Evolutionary conservation across 1,140 invertebrate genomes (phyloP).

Genomic region (Nephila pilipes): DNA sequence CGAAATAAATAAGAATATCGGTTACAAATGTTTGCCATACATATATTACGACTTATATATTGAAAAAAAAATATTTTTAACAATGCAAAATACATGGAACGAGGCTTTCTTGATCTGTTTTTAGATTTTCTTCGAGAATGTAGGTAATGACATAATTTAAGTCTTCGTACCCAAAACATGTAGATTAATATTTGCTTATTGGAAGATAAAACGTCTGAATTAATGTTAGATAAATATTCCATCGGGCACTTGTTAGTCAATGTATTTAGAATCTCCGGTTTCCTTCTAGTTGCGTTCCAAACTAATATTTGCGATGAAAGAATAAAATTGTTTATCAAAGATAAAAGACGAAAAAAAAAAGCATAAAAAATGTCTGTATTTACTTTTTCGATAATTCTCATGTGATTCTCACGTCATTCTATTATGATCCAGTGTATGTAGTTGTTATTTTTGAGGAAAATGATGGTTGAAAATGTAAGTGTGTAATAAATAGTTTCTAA

Average conservation of each 20-base stretch:
- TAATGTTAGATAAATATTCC: neutral
- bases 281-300: neutral
- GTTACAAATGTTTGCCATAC: too few relatives aligned
- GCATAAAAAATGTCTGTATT: neutral
- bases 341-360: neutral
- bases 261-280: neutral
- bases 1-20: too few relatives aligned
- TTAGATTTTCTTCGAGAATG: too few relatives aligned
- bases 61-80: too few relatives aligned
- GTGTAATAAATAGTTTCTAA: too few relatives aligned
- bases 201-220: neutral
- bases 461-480: too few relatives aligned
- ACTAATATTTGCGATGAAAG: neutral
- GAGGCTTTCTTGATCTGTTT: too few relatives aligned
- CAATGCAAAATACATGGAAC: too few relatives aligned
- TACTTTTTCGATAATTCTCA: neutral
- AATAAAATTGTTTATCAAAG: neutral
- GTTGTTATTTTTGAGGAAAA: neutral
- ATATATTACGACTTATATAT: too few relatives aligned
- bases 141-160: too few relatives aligned
- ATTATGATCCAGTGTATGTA: neutral
- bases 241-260: neutral
- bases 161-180: neutral
- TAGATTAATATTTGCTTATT: neutral
- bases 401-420: neutral